These are phyloP conservation scores for Gerosis bhagava DNA, from an alignment of 2,888 invertebrate species.

Conservation along the genomic window DNA sequence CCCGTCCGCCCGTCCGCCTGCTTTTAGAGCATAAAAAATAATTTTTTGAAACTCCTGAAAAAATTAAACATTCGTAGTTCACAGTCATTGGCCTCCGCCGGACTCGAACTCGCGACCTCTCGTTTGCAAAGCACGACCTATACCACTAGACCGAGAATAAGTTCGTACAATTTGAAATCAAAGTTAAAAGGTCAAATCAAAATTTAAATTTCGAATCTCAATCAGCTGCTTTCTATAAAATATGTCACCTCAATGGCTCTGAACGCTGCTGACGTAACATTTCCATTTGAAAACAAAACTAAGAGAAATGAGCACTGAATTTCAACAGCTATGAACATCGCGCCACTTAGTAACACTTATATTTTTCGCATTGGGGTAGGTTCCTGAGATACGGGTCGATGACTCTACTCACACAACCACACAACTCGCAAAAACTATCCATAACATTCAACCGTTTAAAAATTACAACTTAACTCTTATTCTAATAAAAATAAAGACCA, in stretches of 20 bases:
- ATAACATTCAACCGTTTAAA: constrained; percentile 1
- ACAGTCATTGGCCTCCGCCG: no score
- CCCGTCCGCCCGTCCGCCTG: no score
- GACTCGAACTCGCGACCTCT: no score
- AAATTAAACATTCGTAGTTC: no score
- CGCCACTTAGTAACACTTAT: constrained; percentile 42
- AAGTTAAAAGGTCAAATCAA: no score
- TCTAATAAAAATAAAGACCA: constrained; percentile 46
- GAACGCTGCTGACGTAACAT: constrained; percentile 14
- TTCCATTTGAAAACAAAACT: constrained; percentile 35
- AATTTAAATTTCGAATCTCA: constrained; percentile 11
- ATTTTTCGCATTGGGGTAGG: constrained; percentile 77
- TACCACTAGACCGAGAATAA: no score
- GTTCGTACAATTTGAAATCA: no score
- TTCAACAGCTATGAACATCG: constrained; percentile 39
- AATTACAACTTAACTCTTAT: no score
- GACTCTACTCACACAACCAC: constrained; percentile 52
- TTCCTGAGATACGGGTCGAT: constrained; percentile 67
- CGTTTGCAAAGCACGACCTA: no score
- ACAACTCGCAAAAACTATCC: constrained; percentile 19
- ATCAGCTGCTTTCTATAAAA: constrained; percentile 1
- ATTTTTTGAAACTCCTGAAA: no score
- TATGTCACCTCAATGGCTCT: no score
- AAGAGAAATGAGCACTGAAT: constrained; percentile 38
- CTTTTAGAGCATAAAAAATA: no score